Evolutionary conservation across 2,888 invertebrate species (phyloP).

Genomic region (Cyclophora punctaria): DNA sequence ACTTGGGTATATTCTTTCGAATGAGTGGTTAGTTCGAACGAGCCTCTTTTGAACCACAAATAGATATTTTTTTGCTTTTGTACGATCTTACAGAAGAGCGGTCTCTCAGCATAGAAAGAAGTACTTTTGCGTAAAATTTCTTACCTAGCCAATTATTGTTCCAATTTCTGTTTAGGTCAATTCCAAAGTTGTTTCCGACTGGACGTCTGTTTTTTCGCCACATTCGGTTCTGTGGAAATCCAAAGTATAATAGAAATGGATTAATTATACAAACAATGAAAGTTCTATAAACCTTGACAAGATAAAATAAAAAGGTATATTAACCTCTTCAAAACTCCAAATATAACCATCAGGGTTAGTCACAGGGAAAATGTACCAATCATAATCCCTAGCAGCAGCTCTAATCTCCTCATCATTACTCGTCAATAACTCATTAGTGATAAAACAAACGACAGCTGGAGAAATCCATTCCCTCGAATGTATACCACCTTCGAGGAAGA

Average conservation of each 20-base stretch:
- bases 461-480: constrained; percentile 87
- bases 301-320: constrained; percentile 16
- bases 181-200: constrained; percentile 69
- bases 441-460: constrained; percentile 78
- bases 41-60: too few relatives aligned
- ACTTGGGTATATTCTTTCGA: not conserved
- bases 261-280: too few relatives aligned
- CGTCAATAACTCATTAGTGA: constrained; percentile 80
- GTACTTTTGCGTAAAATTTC: constrained; percentile 2
- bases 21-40: too few relatives aligned
- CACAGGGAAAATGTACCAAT: constrained; percentile 85
- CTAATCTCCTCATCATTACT: constrained; percentile 68
- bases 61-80: too few relatives aligned
- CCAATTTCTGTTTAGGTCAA: constrained; percentile 78
- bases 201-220: constrained; percentile 78
- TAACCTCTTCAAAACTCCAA: constrained; percentile 77
- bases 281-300: too few relatives aligned
- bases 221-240: constrained; percentile 70
- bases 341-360: constrained; percentile 84
- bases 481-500: constrained; percentile 68
- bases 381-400: constrained; percentile 76
- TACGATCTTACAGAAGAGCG: not conserved
- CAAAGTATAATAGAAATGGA: too few relatives aligned
- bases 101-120: not conserved
- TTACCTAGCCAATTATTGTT: constrained; percentile 74